A percentile compares a stretch with the other conserved stretches of the same genome.
These are phyloP conservation scores for Dicerorhinus sumatrensis DNA, from an alignment of 2,113 vertebrate genomes.

Conservation along the genomic window DNA sequence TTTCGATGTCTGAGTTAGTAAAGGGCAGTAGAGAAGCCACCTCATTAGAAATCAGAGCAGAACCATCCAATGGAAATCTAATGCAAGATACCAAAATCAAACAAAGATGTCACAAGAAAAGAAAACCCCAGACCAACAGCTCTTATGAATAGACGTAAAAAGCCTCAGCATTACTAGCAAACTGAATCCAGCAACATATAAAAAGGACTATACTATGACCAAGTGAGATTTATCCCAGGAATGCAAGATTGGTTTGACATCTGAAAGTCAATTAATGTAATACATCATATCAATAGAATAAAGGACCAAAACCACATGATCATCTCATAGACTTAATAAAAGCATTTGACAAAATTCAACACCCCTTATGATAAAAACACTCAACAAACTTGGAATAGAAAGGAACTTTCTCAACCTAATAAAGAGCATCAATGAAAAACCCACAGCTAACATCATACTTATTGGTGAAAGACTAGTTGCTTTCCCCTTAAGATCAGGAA, in stretches of 20 bases:
- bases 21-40: neutral
- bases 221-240: slow-evolving; percentile 22
- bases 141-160: slow-evolving; percentile 21
- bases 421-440: neutral
- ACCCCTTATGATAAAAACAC: neutral
- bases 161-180: neutral
- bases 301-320: neutral
- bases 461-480: neutral
- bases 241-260: neutral
- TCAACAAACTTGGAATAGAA: neutral
- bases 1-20: slow-evolving; percentile 47
- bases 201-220: neutral
- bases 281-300: neutral
- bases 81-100: neutral
- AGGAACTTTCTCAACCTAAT: neutral
- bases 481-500: neutral
- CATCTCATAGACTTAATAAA: neutral
- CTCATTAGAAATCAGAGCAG: slow-evolving; percentile 4
- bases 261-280: slow-evolving; percentile 22
- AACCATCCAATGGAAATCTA: neutral
- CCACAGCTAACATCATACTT: neutral
- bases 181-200: slow-evolving; percentile 17
- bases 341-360: neutral
- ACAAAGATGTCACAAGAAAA: slow-evolving; percentile 13
- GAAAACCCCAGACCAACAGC: neutral